Percentiles rank a stretch among this genome's conserved stretches.
phyloP scores from a whole-genome alignment of 2,888 invertebrate genomes.

The Eilema depressum region DNA sequence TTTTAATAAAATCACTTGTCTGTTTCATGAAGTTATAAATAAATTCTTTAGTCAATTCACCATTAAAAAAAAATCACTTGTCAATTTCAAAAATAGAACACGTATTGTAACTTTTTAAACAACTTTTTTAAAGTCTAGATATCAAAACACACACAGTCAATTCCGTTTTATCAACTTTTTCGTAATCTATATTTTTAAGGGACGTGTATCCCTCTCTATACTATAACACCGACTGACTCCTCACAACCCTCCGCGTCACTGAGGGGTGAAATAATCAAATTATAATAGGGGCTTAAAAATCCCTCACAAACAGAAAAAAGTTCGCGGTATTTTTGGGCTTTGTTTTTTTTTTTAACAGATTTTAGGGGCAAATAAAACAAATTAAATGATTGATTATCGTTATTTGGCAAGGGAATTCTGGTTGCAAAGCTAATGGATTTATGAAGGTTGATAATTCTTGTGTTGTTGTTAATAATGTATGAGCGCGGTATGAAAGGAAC shows the following conservation, averaged over 20 bases:
- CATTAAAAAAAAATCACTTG: not conserved
- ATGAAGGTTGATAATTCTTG: not conserved
- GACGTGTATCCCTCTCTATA: slow-evolving; percentile 2
- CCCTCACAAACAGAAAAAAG: slow-evolving; percentile 7
- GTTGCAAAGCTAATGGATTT: not conserved
- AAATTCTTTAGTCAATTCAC: not conserved
- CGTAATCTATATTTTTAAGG: not conserved
- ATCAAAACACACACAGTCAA: not conserved
- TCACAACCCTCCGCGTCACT: slow-evolving; percentile 5
- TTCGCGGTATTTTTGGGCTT: not conserved
- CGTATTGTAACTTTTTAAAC: not conserved
- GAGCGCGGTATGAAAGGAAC: too few relatives aligned
- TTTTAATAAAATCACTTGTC: not conserved
- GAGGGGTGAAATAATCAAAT: slow-evolving; percentile 26
- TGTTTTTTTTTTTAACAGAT: slow-evolving; percentile 4
- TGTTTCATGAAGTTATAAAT: not conserved
- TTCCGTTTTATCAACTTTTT: slow-evolving; percentile 6
- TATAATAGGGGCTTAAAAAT: slow-evolving; percentile 19
- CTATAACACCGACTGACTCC: slow-evolving; percentile 2
- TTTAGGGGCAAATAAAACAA: not conserved
- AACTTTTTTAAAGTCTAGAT: not conserved
- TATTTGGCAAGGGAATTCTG: not conserved
- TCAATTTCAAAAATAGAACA: slow-evolving; percentile 1
- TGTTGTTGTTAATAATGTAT: too few relatives aligned
- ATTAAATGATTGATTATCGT: not conserved